A percentile compares a stretch with the other conserved stretches of the same genome.
phyloP scores from a whole-genome alignment of 2,797 vertebrate genomes.

The Catamblyrhynchus diadema region DNA sequence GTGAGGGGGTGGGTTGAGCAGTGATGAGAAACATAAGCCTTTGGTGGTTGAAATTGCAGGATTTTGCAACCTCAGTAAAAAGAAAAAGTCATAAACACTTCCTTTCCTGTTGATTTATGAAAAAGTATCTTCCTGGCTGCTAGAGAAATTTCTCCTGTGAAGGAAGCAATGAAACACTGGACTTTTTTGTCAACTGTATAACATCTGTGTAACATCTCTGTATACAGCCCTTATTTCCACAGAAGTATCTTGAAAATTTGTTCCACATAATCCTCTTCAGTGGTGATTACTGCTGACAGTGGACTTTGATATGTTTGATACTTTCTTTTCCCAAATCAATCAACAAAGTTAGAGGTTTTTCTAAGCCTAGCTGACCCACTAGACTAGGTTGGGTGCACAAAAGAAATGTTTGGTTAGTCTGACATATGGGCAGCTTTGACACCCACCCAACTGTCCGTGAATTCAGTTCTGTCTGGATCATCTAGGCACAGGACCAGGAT shows the following conservation, averaged over 20 bases:
- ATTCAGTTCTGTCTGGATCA: slow-evolving; percentile 26
- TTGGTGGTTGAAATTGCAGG: not conserved
- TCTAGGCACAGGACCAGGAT: slow-evolving; percentile 14
- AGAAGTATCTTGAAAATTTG: not conserved
- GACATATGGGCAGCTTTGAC: slow-evolving; percentile 8
- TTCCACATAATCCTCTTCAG: not conserved
- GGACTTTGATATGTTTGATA: not conserved
- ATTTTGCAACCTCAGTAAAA: not conserved
- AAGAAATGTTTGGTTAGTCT: not conserved
- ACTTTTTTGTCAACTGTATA: not conserved
- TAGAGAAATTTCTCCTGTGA: not conserved
- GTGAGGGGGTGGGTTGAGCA: not conserved
- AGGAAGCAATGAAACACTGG: not conserved
- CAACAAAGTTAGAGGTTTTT: not conserved
- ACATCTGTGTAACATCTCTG: not conserved
- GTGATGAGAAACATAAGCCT: not conserved
- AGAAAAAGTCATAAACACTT: not conserved
- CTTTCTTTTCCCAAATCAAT: not conserved
- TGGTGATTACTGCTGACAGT: not conserved
- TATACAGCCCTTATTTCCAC: not conserved
- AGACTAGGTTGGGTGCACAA: not conserved
- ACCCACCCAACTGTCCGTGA: not conserved
- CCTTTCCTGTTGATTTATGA: not conserved
- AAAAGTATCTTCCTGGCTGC: not conserved
- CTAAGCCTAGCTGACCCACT: not conserved